These are phyloP conservation scores for Eciton burchellii DNA, from an alignment of 1,140 invertebrate genomes.

Conservation along the genomic window DNA sequence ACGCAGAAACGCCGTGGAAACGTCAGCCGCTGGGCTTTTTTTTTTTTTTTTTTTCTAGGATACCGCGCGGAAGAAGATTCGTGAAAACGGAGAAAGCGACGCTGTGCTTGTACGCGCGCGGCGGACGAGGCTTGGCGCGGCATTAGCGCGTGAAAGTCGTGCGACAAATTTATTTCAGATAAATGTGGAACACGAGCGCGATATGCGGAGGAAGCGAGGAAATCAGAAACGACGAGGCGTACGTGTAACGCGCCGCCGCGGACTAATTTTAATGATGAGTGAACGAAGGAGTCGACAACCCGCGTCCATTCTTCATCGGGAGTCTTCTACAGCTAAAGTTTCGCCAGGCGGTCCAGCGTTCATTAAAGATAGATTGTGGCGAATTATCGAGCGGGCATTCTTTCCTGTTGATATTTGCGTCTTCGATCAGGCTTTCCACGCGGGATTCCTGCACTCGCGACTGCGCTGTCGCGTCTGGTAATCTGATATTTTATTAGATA, in stretches of 20 bases:
- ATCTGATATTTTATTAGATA: slow-evolving; percentile 6
- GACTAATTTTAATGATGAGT: slow-evolving; percentile 18
- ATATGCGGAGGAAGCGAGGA: slow-evolving; percentile 11
- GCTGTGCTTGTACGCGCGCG: slow-evolving; percentile 40
- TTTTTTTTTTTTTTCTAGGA: no score
- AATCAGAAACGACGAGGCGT: neutral
- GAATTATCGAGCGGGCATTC: no score
- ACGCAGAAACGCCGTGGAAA: no score
- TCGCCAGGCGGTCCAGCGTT: neutral
- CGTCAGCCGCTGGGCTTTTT: no score
- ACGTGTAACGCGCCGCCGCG: neutral
- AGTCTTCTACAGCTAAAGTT: neutral
- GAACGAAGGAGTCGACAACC: neutral
- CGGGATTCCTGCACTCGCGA: no score
- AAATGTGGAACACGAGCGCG: slow-evolving; percentile 1
- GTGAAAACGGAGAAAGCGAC: slow-evolving; percentile 54
- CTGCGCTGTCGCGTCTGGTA: slow-evolving; percentile 2
- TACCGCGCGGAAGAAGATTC: neutral
- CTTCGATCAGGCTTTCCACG: no score
- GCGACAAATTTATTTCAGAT: slow-evolving; percentile 44
- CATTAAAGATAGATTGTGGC: slow-evolving; percentile 11
- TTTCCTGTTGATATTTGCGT: no score
- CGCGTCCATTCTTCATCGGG: neutral
- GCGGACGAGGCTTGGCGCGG: slow-evolving; percentile 30
- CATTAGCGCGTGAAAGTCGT: slow-evolving; percentile 50